Evolutionary conservation across 1,140 invertebrate genomes (phyloP).

Genomic region (Eueides isabella): DNA sequence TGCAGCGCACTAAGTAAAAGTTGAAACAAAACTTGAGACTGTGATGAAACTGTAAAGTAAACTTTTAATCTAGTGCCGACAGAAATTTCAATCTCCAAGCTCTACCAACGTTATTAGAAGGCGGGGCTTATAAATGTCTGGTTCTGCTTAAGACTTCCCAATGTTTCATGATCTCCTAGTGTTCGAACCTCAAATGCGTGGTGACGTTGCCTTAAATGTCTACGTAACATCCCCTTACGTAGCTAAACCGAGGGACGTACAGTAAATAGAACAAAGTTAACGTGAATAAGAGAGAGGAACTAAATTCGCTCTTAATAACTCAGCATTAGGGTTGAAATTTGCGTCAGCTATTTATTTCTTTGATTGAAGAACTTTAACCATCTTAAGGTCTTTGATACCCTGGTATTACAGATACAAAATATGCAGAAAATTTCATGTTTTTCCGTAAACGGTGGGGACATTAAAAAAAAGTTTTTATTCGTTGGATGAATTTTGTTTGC

Average conservation of each 20-base stretch:
- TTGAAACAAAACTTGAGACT: not conserved
- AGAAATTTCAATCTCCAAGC: not conserved
- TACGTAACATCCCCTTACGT: not conserved
- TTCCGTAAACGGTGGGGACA: conserved; percentile 23
- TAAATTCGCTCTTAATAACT: not conserved
- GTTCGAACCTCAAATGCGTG: conserved; percentile 42
- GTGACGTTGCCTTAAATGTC: conserved; percentile 36
- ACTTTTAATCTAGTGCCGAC: not conserved
- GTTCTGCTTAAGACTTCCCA: conserved; percentile 16
- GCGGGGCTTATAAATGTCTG: not conserved
- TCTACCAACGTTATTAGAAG: not conserved
- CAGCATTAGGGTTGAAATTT: not conserved
- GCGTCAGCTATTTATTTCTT: not conserved
- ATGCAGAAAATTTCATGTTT: conserved; percentile 40
- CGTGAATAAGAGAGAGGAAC: not conserved
- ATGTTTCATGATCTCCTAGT: conserved; percentile 44
- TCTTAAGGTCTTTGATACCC: conserved; percentile 24
- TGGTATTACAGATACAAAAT: conserved; percentile 33
- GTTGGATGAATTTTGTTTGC: not conserved
- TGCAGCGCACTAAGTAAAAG: too few species aligned
- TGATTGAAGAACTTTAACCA: not conserved
- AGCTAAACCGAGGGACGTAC: not conserved
- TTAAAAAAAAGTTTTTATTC: conserved; percentile 19
- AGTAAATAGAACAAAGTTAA: not conserved
- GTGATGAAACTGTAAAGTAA: not conserved